A percentile compares a stretch with the other conserved stretches of the same genome.
These are phyloP conservation scores for Stigmatopora nigra DNA, from an alignment of 2,113 vertebrate genomes.

Conservation along the genomic window DNA sequence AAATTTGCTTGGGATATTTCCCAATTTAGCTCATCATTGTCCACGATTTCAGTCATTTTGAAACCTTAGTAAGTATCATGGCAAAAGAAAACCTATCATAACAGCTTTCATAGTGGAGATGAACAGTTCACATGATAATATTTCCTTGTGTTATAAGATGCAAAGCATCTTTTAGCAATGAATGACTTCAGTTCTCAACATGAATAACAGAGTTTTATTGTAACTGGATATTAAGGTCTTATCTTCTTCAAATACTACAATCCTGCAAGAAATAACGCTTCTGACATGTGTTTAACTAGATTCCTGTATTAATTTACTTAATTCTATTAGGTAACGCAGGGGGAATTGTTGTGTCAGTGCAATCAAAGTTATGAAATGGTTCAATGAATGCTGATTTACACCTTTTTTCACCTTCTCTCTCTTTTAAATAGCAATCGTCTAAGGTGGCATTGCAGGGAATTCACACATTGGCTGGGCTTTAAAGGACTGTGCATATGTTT, in stretches of 20 bases:
- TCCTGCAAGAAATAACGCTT: constrained; percentile 8
- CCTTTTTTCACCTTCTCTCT: constrained; percentile 3
- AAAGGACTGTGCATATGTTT: constrained; percentile 33
- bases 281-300: constrained; percentile 20
- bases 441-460: constrained; percentile 23
- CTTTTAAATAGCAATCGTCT: not conserved
- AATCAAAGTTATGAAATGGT: not conserved
- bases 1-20: constrained; percentile 21
- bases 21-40: constrained; percentile 26
- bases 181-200: constrained; percentile 22
- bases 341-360: constrained; percentile 16
- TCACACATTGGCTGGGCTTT: constrained; percentile 24
- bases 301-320: constrained; percentile 14
- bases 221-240: constrained; percentile 37
- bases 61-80: not conserved
- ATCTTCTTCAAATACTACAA: constrained; percentile 4
- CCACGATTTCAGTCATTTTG: constrained; percentile 9
- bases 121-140: not conserved
- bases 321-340: constrained; percentile 13
- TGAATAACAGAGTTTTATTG: constrained; percentile 41
- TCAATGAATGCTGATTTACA: not conserved
- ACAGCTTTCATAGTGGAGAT: not conserved
- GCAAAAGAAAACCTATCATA: constrained; percentile 15
- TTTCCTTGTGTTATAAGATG: constrained; percentile 13
- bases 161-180: constrained; percentile 12